phyloP scores from a whole-genome alignment of 2,113 vertebrate genomes.

The Mastomys natalensis region DNA sequence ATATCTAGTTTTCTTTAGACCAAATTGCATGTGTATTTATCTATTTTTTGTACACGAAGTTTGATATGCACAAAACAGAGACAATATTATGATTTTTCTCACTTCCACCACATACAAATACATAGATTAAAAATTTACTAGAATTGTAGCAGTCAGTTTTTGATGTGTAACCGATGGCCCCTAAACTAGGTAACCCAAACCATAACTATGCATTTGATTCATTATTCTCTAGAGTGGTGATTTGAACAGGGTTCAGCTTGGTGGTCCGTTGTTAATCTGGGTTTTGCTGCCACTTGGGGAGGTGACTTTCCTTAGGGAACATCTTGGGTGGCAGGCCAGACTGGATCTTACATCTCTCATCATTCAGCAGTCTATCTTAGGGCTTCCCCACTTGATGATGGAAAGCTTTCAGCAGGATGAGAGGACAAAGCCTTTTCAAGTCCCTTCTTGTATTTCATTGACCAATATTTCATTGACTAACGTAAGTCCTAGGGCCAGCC shows the following conservation, averaged over 20 bases:
- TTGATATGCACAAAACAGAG: neutral
- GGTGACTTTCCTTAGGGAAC: neutral
- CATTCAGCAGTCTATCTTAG: neutral
- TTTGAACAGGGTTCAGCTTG: slow-evolving; percentile 27
- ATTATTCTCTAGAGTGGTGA: neutral
- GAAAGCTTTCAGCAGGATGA: neutral
- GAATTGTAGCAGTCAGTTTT: neutral
- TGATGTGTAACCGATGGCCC: neutral
- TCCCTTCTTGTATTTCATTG: neutral
- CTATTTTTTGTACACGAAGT: slow-evolving; percentile 26
- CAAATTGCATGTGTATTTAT: slow-evolving; percentile 13
- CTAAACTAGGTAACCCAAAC: neutral
- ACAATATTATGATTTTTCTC: neutral
- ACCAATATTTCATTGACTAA: slow-evolving; percentile 30
- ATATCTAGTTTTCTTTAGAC: slow-evolving; percentile 48
- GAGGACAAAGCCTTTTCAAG: slow-evolving; percentile 20
- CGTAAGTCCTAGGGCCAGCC: neutral
- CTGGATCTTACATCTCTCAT: neutral
- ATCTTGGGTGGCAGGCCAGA: neutral
- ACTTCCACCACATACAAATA: neutral
- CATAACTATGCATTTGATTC: neutral
- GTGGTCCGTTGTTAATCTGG: slow-evolving; percentile 36
- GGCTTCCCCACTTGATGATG: neutral
- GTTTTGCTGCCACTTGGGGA: slow-evolving; percentile 10
- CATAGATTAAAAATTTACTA: slow-evolving; percentile 21